These are phyloP conservation scores for Homarus americanus DNA, from an alignment of 1,140 invertebrate species.

Conservation along the genomic window DNA sequence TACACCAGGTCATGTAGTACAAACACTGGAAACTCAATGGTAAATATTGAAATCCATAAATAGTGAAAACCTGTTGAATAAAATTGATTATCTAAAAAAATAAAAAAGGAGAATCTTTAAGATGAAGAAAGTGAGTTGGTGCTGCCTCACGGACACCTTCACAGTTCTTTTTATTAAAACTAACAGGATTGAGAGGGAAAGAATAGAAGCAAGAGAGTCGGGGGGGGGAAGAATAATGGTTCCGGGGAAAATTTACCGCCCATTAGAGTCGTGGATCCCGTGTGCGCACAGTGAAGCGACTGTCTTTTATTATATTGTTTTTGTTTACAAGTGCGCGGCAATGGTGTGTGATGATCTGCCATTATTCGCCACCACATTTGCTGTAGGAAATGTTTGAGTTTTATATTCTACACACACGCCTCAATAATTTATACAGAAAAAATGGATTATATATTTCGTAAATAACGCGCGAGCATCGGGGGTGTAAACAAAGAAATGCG, in stretches of 20 bases:
- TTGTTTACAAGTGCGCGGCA: no score
- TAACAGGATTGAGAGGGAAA: slow-evolving; percentile 5
- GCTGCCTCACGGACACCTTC: neutral
- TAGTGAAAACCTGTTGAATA: no score
- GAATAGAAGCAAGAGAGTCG: slow-evolving; percentile 2
- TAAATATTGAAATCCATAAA: no score
- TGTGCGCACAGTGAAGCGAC: neutral
- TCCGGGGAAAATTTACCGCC: slow-evolving; percentile 9
- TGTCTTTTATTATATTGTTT: neutral
- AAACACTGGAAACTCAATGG: no score
- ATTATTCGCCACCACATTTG: no score
- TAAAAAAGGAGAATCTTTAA: no score
- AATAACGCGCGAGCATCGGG: neutral
- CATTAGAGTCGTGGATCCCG: neutral
- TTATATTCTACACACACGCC: neutral
- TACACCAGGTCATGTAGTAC: no score
- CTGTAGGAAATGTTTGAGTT: no score
- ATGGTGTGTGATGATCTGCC: no score
- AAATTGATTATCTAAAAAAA: no score
- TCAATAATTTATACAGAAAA: neutral
- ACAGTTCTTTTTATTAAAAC: slow-evolving; percentile 17
- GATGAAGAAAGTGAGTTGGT: neutral
- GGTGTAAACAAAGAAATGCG: slow-evolving; percentile 9
- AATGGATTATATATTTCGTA: neutral
- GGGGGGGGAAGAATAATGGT: neutral